phyloP scores from a whole-genome alignment of 2,888 invertebrate species.

The Mesochorus sp. region DNA sequence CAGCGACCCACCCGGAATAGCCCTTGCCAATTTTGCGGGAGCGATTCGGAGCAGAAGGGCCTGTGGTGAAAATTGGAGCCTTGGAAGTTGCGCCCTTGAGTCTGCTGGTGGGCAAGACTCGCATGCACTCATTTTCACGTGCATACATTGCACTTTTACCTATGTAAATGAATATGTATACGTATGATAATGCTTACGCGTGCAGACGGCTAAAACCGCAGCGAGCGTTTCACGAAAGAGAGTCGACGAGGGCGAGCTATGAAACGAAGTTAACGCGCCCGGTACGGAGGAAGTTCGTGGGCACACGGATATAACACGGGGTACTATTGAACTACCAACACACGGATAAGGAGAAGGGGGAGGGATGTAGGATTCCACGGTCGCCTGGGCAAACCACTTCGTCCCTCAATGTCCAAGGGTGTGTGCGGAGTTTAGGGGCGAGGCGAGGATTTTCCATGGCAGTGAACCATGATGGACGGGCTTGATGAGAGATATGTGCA shows the following conservation, averaged over 20 bases:
- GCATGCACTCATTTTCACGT: background rate
- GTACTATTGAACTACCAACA: background rate
- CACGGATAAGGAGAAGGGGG: too few species aligned
- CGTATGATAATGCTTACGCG: conserved; percentile 14
- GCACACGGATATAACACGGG: background rate
- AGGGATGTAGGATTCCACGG: conserved; percentile 71
- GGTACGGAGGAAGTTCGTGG: conserved; percentile 20
- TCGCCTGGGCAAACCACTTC: conserved; percentile 66
- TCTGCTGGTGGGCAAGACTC: background rate
- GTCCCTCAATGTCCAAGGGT: conserved; percentile 67
- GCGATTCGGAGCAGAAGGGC: background rate
- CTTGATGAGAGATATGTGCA: background rate
- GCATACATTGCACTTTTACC: background rate
- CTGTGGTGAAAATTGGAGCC: background rate
- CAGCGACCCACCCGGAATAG: conserved; percentile 24
- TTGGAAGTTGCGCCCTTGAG: background rate
- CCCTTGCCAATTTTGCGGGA: too few species aligned
- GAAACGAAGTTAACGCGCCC: conserved; percentile 63
- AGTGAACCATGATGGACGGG: conserved; percentile 65
- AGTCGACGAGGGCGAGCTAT: conserved; percentile 45
- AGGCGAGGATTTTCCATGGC: conserved; percentile 57
- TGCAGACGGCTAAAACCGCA: conserved; percentile 39
- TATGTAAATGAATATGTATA: background rate
- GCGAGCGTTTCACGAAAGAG: conserved; percentile 54
- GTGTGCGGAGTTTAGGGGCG: conserved; percentile 16